These are phyloP conservation scores for Drosophila insularis DNA, from an alignment of 1,140 invertebrate genomes.

Conservation along the genomic window DNA sequence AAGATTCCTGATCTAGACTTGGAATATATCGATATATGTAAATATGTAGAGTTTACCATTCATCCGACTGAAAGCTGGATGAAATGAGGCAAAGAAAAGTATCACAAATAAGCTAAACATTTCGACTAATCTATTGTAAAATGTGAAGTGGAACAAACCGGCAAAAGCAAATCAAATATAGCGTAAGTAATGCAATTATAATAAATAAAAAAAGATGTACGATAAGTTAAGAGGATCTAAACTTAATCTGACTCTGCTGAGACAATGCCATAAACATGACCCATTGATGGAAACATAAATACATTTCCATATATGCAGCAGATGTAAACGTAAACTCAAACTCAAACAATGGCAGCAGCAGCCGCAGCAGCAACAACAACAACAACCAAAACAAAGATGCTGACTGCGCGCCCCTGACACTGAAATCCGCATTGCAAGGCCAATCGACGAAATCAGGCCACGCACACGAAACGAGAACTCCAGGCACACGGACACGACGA, in stretches of 20 bases:
- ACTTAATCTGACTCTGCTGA: not conserved
- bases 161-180: not conserved
- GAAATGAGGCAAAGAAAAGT: too few species aligned
- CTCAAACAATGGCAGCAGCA: slow-evolving; percentile 11
- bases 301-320: slow-evolving; percentile 43
- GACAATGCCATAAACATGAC: not conserved
- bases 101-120: too few species aligned
- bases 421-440: slow-evolving; percentile 70
- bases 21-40: too few species aligned
- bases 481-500: slow-evolving; percentile 46
- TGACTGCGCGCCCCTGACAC: slow-evolving; percentile 63
- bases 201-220: not conserved
- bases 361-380: slow-evolving; percentile 23
- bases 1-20: too few species aligned
- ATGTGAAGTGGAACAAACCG: too few species aligned
- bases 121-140: too few species aligned
- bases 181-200: not conserved
- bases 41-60: too few species aligned
- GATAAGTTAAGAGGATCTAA: too few species aligned
- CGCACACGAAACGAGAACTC: slow-evolving; percentile 58
- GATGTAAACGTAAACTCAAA: slow-evolving; percentile 15
- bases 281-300: not conserved
- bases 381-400: slow-evolving; percentile 70
- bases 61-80: too few species aligned
- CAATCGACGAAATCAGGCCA: slow-evolving; percentile 77